These are phyloP conservation scores for Tromatobia lineatoria DNA, from an alignment of 2,888 invertebrate species.

Conservation along the genomic window DNA sequence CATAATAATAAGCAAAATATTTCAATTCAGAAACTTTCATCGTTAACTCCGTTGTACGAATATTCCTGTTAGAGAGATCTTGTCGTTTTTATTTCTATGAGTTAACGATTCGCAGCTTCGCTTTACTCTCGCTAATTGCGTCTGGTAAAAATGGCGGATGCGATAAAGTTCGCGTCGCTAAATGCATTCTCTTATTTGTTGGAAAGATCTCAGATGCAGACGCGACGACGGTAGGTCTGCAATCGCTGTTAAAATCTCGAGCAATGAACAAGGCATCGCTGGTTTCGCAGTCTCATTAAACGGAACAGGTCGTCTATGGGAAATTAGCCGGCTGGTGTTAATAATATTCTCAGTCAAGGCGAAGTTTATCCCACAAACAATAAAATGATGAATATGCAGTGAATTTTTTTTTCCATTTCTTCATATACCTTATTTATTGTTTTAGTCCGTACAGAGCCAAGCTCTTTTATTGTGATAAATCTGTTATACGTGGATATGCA, in stretches of 20 bases:
- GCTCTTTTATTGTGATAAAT: not conserved
- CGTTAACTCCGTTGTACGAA: not conserved
- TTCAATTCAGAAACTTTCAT: constrained; percentile 22
- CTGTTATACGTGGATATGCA: not conserved
- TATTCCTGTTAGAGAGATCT: not conserved
- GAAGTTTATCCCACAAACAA: constrained; percentile 53
- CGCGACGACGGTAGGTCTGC: constrained; percentile 31
- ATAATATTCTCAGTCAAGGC: constrained; percentile 54
- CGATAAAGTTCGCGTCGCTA: constrained; percentile 19
- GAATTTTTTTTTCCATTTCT: constrained; percentile 46
- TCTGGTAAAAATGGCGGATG: constrained; percentile 19
- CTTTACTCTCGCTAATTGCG: constrained; percentile 51
- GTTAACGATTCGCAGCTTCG: constrained; percentile 36
- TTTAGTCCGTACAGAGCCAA: constrained; percentile 1
- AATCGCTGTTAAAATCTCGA: constrained; percentile 45
- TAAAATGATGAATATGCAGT: constrained; percentile 66
- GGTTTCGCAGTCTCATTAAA: not conserved
- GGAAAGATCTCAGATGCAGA: constrained; percentile 17
- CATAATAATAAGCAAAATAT: not conserved
- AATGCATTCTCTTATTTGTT: not conserved
- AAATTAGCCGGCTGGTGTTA: constrained; percentile 12
- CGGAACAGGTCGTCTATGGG: constrained; percentile 38
- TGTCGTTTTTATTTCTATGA: constrained; percentile 17
- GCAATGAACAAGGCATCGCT: constrained; percentile 17
- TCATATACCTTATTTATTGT: constrained; percentile 33